Evolutionary conservation across 1,140 invertebrate genomes (phyloP), one percentile per base, ranked within the genome.

Genomic region (Aphelenchoides besseyi): DNA sequence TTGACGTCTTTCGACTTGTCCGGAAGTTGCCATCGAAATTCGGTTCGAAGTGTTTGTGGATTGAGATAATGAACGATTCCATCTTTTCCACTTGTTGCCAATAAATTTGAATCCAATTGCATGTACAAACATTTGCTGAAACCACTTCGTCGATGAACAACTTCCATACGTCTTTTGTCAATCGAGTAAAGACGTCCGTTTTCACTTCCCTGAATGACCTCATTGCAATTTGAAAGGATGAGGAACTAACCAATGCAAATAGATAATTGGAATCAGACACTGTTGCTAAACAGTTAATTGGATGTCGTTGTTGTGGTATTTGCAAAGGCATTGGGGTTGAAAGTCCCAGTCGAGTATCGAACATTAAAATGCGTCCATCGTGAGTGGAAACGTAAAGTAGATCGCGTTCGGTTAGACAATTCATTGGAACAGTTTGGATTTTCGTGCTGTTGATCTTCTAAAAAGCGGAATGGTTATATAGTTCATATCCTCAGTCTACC

Each of bases 41-140:
- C 63, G 30, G 48, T 66, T 3, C 23, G n/a, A 1, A 66, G n/a
- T 2, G 16, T 66, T 23, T 32, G 16, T 37, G 63, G 63, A 30
- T 66, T 66, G 26, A 66, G 36, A 32, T 41, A 66, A 18, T n/a
- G 12, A 1, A 66, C 63, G 30, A n/a, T 32, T 37, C 63, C 63
- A 23, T 37, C 36, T 32, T 66, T 66, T 33, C 30, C 1, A 29
- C 32, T 36, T 18, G 30, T 30, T 33, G 30, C 2, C 30, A 66
- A 53, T n/a, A 12, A 28, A 12, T 66, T 33, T 16, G 16, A 9
- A 53, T 66, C 30, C 30, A 66, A 26, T 12, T 66, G 16, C 36
- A 66, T 2, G 1, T 12, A 53, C n/a, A 29, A 53, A 32, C 63
- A 66, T 1, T 63, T 16, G 9, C 30, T 9, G 32, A 33, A 53